Conservation (phyloP, 2,113 vertebrate genomes). For the Bubo blakistoni region DNA sequence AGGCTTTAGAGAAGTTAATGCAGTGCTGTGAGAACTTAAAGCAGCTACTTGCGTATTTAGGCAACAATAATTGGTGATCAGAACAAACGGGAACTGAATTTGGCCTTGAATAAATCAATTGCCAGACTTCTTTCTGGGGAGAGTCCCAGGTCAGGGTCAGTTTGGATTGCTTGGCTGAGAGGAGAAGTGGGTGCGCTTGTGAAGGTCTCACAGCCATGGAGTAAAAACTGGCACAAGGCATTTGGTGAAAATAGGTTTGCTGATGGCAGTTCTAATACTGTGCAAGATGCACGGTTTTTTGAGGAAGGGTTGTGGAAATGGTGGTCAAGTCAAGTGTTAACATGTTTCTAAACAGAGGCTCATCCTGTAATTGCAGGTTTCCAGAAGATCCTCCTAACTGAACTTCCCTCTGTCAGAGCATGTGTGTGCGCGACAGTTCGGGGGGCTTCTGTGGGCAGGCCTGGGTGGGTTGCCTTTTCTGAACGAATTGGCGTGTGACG, state of each 20-base stretch:
- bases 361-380: neutral
- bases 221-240: neutral
- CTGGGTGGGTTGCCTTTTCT: neutral
- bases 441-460: neutral
- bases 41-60: neutral
- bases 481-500: accelerated
- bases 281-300: neutral
- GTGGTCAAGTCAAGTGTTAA: conserved; percentile 4
- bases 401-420: neutral
- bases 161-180: neutral
- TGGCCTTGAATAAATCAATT: conserved; percentile 5
- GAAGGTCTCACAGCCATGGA: neutral
- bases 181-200: neutral
- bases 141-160: neutral
- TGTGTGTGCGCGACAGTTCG: accelerated
- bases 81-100: neutral
- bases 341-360: neutral
- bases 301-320: neutral
- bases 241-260: neutral
- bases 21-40: neutral
- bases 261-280: neutral
- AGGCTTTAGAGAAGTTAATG: neutral
- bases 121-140: neutral
- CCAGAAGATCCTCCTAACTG: neutral
- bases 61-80: neutral